Evolutionary conservation across 1,140 invertebrate genomes (phyloP).

Genomic region (Arion vulgaris): DNA sequence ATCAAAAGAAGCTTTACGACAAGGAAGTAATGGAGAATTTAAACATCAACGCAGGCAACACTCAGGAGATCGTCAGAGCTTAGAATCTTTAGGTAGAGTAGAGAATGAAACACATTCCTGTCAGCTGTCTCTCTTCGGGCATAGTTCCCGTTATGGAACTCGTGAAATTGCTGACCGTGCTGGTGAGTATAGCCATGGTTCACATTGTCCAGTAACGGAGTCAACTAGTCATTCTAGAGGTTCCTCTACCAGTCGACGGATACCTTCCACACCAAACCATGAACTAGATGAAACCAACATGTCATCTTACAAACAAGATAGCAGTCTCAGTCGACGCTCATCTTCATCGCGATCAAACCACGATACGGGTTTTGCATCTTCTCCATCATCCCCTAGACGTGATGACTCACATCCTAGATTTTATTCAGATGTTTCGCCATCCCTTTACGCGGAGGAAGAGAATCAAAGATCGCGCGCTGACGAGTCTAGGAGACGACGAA

Average conservation of each 20-base stretch:
- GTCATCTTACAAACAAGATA: neutral
- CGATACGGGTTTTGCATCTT: constrained; percentile 29
- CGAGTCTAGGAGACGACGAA: neutral
- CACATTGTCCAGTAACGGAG: neutral
- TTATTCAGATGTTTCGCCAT: neutral
- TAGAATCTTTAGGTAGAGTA: too few relatives aligned
- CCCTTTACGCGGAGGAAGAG: neutral
- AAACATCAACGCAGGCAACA: neutral
- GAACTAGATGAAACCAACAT: neutral
- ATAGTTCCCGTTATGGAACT: too few relatives aligned
- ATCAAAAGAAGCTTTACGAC: neutral
- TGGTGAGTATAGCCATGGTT: neutral
- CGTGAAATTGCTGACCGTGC: too few relatives aligned
- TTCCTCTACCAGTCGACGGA: neutral
- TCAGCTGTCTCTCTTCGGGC: too few relatives aligned
- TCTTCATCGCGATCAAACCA: constrained; percentile 27
- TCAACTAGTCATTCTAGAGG: neutral
- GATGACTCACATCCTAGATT: constrained; percentile 19
- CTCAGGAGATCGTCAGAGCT: neutral
- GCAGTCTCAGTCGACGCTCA: constrained; percentile 13
- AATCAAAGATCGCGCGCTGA: neutral
- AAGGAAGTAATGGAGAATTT: neutral
- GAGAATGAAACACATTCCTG: too few relatives aligned
- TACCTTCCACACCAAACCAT: neutral
- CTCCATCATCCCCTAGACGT: constrained; percentile 17